Base-by-base conservation (phyloP, 2,888 invertebrate species). In the Cryptus armator region DNA sequence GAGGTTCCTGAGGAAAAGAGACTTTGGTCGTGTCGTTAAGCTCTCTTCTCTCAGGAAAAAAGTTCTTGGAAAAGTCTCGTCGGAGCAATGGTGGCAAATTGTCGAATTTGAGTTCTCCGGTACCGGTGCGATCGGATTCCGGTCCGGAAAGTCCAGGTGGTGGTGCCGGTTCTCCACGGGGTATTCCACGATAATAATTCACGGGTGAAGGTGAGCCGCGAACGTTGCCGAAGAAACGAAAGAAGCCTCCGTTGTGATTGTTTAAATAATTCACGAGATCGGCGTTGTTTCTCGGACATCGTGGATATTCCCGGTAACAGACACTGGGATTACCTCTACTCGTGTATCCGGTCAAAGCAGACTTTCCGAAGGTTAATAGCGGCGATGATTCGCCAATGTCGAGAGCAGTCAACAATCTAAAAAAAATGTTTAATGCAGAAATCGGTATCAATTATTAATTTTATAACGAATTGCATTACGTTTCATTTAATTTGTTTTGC, bases 161-260 rank as follows among this genome's bases (percentile, higher is more conserved):
- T 16, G 77, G 68, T n/a, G 83, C 83, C n/a, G 72, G 82, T n/a
- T 84, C 72, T 37, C 75, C 72, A 16, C 66, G 71, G 1, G 74
- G 44, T 6, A n/a, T 53, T 14, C 75, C 86, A 6, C 79, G 82
- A 59, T 86, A 77, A 46, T 85, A 74, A 48, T 59, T 77, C 56
- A 64, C 81, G 64, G 68, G 67, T 16, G 53, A 67, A 44, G 44
- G 12, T 3, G 71, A 37, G 12, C 81, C 80, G 9, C 77, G 81
- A 53, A 68, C 51, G 56, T 83, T 88, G 29, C 84, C 96, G 91
- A 97, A 97, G 91, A 97, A 97, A 85, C 97, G 95, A 91, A 97
- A 98, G 93, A 98, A 97, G 1, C 98, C 98, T 56, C 98, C 98
- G 80, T 97, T 97, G 91, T 98, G 96, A 93, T 97, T 98, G 94